Evolutionary conservation across 2,888 invertebrate species (phyloP).

Genomic region (Catocala sponsa): DNA sequence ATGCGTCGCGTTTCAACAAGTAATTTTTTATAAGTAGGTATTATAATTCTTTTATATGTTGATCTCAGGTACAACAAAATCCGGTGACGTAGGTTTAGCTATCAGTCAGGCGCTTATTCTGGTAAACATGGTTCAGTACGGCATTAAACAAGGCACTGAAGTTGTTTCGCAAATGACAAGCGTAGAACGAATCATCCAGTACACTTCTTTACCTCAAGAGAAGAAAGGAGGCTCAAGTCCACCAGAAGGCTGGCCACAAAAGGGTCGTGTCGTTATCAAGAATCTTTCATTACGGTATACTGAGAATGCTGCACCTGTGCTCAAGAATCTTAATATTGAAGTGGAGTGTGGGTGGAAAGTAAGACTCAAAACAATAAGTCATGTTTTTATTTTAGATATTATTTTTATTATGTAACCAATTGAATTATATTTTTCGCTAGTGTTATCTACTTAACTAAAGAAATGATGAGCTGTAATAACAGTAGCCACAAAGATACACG

Average conservation of each 20-base stretch:
- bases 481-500: too few relatives aligned
- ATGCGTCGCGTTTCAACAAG: too few relatives aligned
- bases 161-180: constrained; percentile 92
- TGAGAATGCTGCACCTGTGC: constrained; percentile 87
- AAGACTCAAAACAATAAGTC: constrained; percentile 9
- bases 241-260: constrained; percentile 89
- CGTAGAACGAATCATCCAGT: constrained; percentile 94
- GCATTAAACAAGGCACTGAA: constrained; percentile 94
- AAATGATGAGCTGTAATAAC: too few relatives aligned
- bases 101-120: constrained; percentile 91
- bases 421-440: too few relatives aligned
- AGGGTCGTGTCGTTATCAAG: constrained; percentile 88
- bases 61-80: constrained; percentile 81
- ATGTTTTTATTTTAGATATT: too few relatives aligned
- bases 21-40: too few relatives aligned
- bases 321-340: constrained; percentile 65
- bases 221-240: constrained; percentile 89
- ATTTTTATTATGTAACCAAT: too few relatives aligned
- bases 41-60: background rate
- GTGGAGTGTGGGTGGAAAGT: constrained; percentile 63
- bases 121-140: constrained; percentile 94
- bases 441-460: too few relatives aligned
- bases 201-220: constrained; percentile 92
- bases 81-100: constrained; percentile 91
- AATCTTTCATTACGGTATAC: constrained; percentile 90